phyloP scores from a whole-genome alignment of 2,797 vertebrate species.

The Cyprinodon diabolis region DNA sequence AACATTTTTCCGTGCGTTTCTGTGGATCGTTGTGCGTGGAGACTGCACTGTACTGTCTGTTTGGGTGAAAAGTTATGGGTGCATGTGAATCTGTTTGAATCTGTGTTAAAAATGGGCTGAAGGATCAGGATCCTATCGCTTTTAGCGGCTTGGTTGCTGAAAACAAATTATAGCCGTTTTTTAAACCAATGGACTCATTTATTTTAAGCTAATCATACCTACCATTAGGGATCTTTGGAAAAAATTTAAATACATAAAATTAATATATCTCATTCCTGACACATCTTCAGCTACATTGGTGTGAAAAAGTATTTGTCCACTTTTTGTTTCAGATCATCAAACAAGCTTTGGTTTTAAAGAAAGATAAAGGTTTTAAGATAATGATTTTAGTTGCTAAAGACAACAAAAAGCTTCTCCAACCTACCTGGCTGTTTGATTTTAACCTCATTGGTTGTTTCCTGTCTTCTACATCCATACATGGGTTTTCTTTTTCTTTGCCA shows the following conservation, averaged over 20 bases:
- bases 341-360: not conserved
- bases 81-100: constrained; percentile 53
- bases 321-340: not conserved
- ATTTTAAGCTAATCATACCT: not conserved
- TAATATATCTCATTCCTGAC: not conserved
- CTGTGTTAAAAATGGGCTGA: constrained; percentile 51
- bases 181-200: not conserved
- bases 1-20: constrained; percentile 23
- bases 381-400: not conserved
- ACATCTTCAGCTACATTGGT: not conserved
- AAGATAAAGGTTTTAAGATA: not conserved
- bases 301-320: not conserved
- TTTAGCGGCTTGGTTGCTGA: constrained; percentile 30
- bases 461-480: not conserved
- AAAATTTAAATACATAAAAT: not conserved
- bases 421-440: not conserved
- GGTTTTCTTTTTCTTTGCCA: no score
- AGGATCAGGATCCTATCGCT: constrained; percentile 39
- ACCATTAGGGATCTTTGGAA: not conserved
- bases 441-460: not conserved
- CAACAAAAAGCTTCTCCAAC: not conserved
- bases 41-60: constrained; percentile 8
- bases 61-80: constrained; percentile 18
- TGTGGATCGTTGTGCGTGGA: constrained; percentile 35
- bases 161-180: not conserved